Evolutionary conservation across 1,140 invertebrate genomes (phyloP), one percentile per base, ranked within the genome.

Genomic region (Lucilia cuprina): DNA sequence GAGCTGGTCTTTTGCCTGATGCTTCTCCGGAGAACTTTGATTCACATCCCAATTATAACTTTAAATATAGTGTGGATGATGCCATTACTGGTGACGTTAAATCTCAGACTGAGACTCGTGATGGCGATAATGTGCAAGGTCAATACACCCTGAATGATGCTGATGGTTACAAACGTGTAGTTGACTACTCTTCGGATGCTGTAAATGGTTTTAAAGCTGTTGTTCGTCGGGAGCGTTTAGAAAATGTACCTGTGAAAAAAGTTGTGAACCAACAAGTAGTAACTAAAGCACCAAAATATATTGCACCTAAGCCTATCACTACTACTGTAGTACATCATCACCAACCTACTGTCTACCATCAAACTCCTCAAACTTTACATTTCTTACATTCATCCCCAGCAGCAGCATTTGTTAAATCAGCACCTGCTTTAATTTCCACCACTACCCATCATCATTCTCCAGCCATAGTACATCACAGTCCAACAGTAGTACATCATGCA

Each of bases 31-130:
- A 86, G 50, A 84, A 84, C 8, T 85, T 86, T 82, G 93, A 93
- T 47, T 93, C 93, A 8, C 94, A 94, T 87, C 94, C 94, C 30
- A 94, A 94, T 83, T 95, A 95, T 89, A 93, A 93, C 82, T 95
- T 94, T 86, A 92, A 93, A 70, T 95, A 95, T 86, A 94, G 94
- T 84, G 94, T 95, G n/a, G 94, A 94, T 87, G 94, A 95, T 88
- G 93, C 92, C 70, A 86, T 92, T 83, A 92, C 88, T 84, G 91
- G 92, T 17, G 91, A 92, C 80, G 87, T 86, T 34, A 92, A 92
- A 86, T 88, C 87, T 13, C 90, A 91, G 85, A 84, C 87, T 50
- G 91, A 92, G 87, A 90, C 86, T 84, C 89, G 91, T 19, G 88
- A 91, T 82, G 92, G 92, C 74, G 92, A 92, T 86, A 86, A 90